Evolutionary conservation across 2,113 vertebrate genomes (phyloP).

Genomic region (Sinocyclocheilus grahami): DNA sequence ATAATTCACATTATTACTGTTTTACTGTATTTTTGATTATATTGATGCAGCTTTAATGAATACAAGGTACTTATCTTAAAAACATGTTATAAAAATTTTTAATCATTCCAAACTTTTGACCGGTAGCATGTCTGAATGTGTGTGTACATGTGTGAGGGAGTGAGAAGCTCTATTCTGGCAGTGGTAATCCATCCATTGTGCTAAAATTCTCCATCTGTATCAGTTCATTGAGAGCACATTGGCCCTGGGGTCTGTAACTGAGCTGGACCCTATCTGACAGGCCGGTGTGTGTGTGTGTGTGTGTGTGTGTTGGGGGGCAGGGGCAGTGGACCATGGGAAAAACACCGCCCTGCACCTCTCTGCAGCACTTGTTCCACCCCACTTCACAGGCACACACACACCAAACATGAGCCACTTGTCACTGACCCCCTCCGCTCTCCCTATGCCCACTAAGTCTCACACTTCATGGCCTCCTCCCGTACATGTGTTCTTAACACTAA

Average conservation of each 20-base stretch:
- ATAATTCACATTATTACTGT: too few species aligned
- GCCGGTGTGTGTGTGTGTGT: constrained; percentile 43
- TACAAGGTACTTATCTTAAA: too few species aligned
- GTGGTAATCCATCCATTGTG: constrained; percentile 81
- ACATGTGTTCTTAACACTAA: constrained; percentile 20
- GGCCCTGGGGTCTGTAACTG: constrained; percentile 82
- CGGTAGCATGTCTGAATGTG: background rate
- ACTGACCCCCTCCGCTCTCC: constrained; percentile 73
- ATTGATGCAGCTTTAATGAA: too few species aligned
- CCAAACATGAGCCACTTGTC: constrained; percentile 76
- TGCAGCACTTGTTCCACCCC: constrained; percentile 77
- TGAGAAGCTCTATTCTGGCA: constrained; percentile 69
- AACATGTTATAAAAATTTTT: too few species aligned
- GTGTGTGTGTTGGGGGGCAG: constrained; percentile 52
- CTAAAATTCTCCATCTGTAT: constrained; percentile 81
- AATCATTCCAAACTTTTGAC: too few species aligned
- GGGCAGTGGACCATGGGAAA: constrained; percentile 79
- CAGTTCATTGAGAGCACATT: constrained; percentile 79
- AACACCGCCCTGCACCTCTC: constrained; percentile 73
- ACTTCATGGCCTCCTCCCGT: constrained; percentile 67
- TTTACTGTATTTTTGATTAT: too few species aligned
- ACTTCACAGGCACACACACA: constrained; percentile 63
- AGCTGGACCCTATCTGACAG: constrained; percentile 77
- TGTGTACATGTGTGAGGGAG: constrained; percentile 41
- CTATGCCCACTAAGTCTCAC: constrained; percentile 44